Percentiles rank a stretch among this genome's conserved stretches.
These are phyloP conservation scores for Reticulitermes lucifugus DNA, from an alignment of 2,888 invertebrate species.

Conservation along the genomic window DNA sequence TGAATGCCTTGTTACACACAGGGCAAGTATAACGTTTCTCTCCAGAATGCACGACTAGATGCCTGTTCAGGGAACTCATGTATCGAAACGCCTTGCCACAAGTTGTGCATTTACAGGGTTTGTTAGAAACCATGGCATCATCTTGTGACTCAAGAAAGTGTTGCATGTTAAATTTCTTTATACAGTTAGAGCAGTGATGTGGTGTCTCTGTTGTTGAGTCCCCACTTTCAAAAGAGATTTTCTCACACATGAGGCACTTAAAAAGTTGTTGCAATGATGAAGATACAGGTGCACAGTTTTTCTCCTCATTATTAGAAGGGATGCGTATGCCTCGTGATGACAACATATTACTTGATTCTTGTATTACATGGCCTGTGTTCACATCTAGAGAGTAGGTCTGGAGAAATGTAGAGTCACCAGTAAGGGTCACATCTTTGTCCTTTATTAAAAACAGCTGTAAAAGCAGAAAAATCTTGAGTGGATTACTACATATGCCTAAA, in stretches of 20 bases:
- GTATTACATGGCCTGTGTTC: neutral
- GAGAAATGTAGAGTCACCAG: neutral
- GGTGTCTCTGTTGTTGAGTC: neutral
- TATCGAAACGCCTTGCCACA: conserved; percentile 34
- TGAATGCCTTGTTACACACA: conserved; percentile 34
- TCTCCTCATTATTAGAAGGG: neutral
- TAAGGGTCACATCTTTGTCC: neutral
- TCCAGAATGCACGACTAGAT: conserved; percentile 37
- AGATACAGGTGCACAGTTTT: neutral
- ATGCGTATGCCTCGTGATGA: conserved; percentile 9
- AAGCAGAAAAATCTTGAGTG: neutral
- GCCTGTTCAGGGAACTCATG: conserved; percentile 23
- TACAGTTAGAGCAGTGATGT: conserved; percentile 22
- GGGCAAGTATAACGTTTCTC: conserved; percentile 28
- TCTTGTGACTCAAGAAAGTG: conserved; percentile 6
- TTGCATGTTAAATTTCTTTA: conserved; percentile 2
- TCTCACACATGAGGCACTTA: conserved; percentile 22
- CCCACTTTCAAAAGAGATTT: neutral
- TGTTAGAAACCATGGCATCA: neutral
- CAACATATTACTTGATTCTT: conserved; percentile 1
- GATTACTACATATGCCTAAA: neutral
- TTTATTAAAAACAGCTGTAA: conserved; percentile 23
- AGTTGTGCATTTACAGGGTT: conserved; percentile 15
- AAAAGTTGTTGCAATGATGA: conserved; percentile 14
- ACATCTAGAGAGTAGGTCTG: neutral